Evolutionary conservation across 2,888 invertebrate genomes (phyloP).

Genomic region (Dicyrtoma fusca): DNA sequence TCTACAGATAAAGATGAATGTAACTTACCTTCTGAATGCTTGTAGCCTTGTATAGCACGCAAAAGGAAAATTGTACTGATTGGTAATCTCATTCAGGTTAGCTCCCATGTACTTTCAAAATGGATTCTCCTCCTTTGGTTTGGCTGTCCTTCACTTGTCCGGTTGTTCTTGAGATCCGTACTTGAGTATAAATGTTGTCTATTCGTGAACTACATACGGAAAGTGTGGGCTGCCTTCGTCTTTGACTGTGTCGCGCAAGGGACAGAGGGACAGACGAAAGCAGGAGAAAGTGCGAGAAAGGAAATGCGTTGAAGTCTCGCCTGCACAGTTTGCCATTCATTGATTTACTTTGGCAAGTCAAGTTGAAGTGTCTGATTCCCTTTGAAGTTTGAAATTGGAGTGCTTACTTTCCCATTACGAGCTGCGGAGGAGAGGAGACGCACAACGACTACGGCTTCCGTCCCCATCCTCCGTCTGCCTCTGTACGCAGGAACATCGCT

Average conservation of each 20-base stretch:
- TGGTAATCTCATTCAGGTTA: slow-evolving; percentile 36
- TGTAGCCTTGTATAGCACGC: too few species aligned
- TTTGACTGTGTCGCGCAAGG: background rate
- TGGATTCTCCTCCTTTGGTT: slow-evolving; percentile 14
- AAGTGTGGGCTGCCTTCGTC: background rate
- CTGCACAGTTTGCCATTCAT: slow-evolving; percentile 34
- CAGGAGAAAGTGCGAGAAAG: background rate
- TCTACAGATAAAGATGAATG: too few species aligned
- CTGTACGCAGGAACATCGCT: too few species aligned
- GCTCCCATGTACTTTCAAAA: slow-evolving; percentile 19
- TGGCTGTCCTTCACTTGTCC: background rate
- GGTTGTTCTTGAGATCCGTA: too few species aligned
- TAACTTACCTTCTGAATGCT: too few species aligned
- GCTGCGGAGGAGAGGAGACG: background rate
- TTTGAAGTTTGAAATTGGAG: slow-evolving; percentile 37
- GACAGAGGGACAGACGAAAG: background rate
- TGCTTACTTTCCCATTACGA: slow-evolving; percentile 36
- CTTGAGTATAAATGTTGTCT: too few species aligned
- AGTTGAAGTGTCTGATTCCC: slow-evolving; percentile 35
- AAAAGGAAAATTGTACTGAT: slow-evolving; percentile 35
- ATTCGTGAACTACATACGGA: background rate
- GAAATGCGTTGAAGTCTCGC: slow-evolving; percentile 29
- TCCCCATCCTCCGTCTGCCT: too few species aligned
- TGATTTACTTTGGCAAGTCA: slow-evolving; percentile 38
- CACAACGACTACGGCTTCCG: too few species aligned